phyloP scores from a whole-genome alignment of 2,113 vertebrate genomes.

The Thunnus maccoyii region DNA sequence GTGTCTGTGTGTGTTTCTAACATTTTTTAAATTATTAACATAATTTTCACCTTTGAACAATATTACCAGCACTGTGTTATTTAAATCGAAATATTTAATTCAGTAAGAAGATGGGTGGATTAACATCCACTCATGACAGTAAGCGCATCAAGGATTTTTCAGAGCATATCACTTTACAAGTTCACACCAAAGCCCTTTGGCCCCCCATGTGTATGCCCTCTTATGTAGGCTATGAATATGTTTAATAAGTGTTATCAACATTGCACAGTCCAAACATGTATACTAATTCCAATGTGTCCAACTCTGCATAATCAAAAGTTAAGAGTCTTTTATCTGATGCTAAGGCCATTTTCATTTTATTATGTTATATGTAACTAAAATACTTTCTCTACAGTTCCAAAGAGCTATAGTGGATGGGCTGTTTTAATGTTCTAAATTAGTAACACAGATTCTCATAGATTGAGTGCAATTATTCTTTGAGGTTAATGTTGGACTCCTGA shows the following conservation, averaged over 20 bases:
- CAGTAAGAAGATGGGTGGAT: slow-evolving; percentile 59
- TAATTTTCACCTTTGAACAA: slow-evolving; percentile 34
- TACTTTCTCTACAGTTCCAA: slow-evolving; percentile 38
- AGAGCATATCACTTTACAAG: slow-evolving; percentile 60
- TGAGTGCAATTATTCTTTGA: slow-evolving; percentile 74
- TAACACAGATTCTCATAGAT: slow-evolving; percentile 61
- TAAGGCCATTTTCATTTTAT: slow-evolving; percentile 34
- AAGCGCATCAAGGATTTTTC: slow-evolving; percentile 72
- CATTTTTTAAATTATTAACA: neutral
- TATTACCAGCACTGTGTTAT: slow-evolving; percentile 52
- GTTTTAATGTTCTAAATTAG: slow-evolving; percentile 59
- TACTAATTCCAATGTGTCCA: slow-evolving; percentile 21
- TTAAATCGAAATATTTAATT: slow-evolving; percentile 67
- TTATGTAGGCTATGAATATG: slow-evolving; percentile 34
- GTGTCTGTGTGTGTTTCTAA: neutral
- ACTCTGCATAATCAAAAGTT: slow-evolving; percentile 24
- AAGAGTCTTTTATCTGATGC: slow-evolving; percentile 33
- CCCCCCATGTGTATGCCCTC: slow-evolving; percentile 36
- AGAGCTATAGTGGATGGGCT: slow-evolving; percentile 46
- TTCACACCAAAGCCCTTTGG: slow-evolving; percentile 41
- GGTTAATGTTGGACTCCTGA: slow-evolving; percentile 73
- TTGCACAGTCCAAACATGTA: slow-evolving; percentile 19
- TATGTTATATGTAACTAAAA: slow-evolving; percentile 38
- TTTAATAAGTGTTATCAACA: slow-evolving; percentile 35
- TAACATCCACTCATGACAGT: slow-evolving; percentile 63